These are phyloP conservation scores for Alethe castanea DNA, from an alignment of 2,113 vertebrate genomes.

Conservation along the genomic window DNA sequence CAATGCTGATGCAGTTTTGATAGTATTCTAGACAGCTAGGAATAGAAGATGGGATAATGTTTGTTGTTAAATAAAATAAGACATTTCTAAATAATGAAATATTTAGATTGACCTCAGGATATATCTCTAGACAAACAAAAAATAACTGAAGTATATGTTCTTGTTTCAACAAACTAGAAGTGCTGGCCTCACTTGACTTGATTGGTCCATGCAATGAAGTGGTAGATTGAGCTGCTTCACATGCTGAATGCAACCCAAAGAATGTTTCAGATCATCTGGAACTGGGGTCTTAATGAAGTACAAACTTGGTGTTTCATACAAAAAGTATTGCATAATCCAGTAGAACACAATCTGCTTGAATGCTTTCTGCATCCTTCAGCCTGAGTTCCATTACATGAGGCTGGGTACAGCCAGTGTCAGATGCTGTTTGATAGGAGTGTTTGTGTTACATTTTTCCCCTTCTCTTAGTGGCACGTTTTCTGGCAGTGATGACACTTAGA, in stretches of 20 bases:
- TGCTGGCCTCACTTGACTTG: background rate
- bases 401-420: background rate
- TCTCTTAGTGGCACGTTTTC: background rate
- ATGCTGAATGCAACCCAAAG: background rate
- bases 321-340: background rate
- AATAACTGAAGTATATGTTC: background rate
- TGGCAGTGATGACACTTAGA: background rate
- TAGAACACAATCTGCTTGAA: background rate
- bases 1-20: constrained; percentile 79
- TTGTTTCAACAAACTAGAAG: background rate
- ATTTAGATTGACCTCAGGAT: background rate
- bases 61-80: background rate
- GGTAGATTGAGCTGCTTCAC: background rate
- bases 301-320: background rate
- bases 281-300: background rate
- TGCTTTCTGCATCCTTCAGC: background rate
- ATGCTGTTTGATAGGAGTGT: background rate
- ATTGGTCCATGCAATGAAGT: background rate
- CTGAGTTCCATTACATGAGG: background rate
- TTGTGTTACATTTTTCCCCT: background rate
- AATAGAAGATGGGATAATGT: background rate
- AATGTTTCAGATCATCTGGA: background rate
- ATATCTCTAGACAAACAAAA: background rate
- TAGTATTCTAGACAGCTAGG: constrained; percentile 55
- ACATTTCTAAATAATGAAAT: background rate